Base-by-base conservation (phyloP, 2,113 vertebrate genomes). In the Dolichallabes microphthalmus region DNA sequence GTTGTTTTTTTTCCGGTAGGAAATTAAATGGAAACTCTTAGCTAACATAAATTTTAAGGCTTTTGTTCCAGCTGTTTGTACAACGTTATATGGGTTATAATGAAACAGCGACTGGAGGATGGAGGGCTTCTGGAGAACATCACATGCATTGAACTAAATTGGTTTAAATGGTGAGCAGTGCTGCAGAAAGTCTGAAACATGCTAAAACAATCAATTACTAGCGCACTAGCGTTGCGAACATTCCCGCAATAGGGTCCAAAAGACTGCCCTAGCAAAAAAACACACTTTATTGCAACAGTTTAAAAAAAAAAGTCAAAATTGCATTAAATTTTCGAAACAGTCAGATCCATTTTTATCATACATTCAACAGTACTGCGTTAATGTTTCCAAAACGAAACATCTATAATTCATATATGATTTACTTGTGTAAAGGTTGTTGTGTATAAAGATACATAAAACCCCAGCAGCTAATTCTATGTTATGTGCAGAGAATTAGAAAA, bases 111-210 rank as follows among this genome's bases (percentile, higher is more conserved):
- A 32, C n/a, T 74, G 30, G 82, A 83, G 13, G 76, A 63, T 50
- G 30, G 14, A 30, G 86, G 66, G 77, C 76, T 80, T 61, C 85
- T 82, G 88, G 27, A 66, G 39, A 63, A 52, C 85, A 77, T 90
- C 80, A 71, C 57, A 4, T 19, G 71, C 82, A 87, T 86, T 64
- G 58, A 73, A 63, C 74, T 86, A 82, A 83, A 89, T 83, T 90
- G 85, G 27, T 86, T 50, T 87, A 86, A 90, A 90, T 87, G 81
- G 68, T 73, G 35, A 52, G 61, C 45, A 64, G 30, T 68, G 78
- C 50, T 78, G 90, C 87, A 78, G 91, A 91, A 83, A 86, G 85
- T 45, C 78, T 85, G 87, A 88, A 88, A 85, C 84, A 30, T 71
- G n/a, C 52, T 71, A 82, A 64, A 61, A 50, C 80, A 52, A 64